Conservation (phyloP, 2,888 invertebrate species). For the Acanthosepion pharaonis region DNA sequence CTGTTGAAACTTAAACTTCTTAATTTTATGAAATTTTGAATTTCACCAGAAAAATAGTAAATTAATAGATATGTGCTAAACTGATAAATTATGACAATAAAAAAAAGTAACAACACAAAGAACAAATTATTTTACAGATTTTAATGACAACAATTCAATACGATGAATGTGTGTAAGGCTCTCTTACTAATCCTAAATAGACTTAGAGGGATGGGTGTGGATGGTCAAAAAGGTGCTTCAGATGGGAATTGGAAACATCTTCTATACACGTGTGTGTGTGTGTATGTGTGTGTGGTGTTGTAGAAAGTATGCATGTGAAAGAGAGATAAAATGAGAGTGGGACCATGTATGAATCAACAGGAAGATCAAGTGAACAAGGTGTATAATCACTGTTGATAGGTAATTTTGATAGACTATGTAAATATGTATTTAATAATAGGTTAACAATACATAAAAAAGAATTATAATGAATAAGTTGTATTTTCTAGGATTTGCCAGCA, state of each 20-base stretch:
- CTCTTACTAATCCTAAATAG: constrained; percentile 42
- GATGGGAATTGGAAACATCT: not conserved
- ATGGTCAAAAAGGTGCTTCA: constrained; percentile 11
- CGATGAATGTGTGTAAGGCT: constrained; percentile 48
- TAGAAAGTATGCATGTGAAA: not conserved
- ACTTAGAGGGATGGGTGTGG: not conserved
- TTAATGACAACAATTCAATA: constrained; percentile 48
- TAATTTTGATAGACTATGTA: not conserved
- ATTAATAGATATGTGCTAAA: no score
- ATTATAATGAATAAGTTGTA: not conserved
- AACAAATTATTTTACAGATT: constrained; percentile 45
- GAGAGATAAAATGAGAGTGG: constrained; percentile 13
- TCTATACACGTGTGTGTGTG: not conserved
- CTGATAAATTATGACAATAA: no score
- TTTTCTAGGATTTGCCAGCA: not conserved
- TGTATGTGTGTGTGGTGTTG: not conserved
- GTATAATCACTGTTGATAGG: not conserved
- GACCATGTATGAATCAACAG: not conserved
- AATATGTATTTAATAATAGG: constrained; percentile 23
- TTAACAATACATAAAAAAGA: not conserved
- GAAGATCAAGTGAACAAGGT: not conserved
- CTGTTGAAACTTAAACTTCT: no score
- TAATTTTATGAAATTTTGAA: no score
- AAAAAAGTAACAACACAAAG: constrained; percentile 24
- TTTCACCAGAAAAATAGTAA: no score